Evolutionary conservation across 2,888 invertebrate species (phyloP), one percentile per base, ranked within the genome.

Genomic region (Dysmachus trigonus): DNA sequence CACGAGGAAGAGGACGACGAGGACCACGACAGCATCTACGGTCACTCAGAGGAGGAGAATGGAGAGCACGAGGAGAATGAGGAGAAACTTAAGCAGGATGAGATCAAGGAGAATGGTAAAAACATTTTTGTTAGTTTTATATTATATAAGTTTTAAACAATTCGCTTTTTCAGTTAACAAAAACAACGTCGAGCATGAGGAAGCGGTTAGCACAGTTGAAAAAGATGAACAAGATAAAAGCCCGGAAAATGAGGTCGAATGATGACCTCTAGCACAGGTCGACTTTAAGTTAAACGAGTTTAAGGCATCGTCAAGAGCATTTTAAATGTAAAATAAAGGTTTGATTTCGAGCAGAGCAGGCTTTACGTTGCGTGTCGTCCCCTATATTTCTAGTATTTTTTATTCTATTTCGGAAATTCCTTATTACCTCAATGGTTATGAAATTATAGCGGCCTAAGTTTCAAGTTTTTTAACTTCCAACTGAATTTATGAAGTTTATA

Each of bases 31-130:
- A 92, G 92, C 2, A 85, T 85, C 2, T 90, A 90, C 15, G 89
- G 89, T 81, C 91, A 93, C 89, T 92, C 92, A 15, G 92, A 92
- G 76, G 90, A 92, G 53, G 91, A 91, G 74, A 89, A 89, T n/a
- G 91, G 90, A 8, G 79, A 85, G 35, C 18, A 27, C 1, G 74
- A 33, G 0, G 10, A 31, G 2, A 72, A 8, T 38, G 30, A 38
- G n/a, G 41, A 33, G 22, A 77, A 38, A 31, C 15, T 41, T 31
- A 84, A 30, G 71, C 15, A n/a, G 62, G 74, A 74, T 31, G 51
- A 41, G 18, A n/a, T 47, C 31, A 62, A 51, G 62, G 77, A 74
- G 30, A 74, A 84, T 47, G 72, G 85, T 85, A 51, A 35, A 13
- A 6, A 62, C 6, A 6, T 2, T 27, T 38, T 83, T 6, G 10